phyloP scores from a whole-genome alignment of 2,113 vertebrate species.

The Peucedramus taeniatus region DNA sequence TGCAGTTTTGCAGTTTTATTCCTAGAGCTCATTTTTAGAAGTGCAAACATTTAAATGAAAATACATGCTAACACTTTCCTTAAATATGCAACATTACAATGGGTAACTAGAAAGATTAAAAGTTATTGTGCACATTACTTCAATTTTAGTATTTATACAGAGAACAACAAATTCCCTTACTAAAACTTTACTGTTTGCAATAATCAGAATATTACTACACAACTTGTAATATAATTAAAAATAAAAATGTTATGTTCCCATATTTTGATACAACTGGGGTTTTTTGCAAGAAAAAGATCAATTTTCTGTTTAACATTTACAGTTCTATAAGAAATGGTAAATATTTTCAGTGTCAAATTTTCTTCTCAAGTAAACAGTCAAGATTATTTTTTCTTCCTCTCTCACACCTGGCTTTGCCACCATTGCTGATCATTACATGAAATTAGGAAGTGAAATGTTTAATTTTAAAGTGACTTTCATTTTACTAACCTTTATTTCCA shows the following conservation, averaged over 20 bases:
- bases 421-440: background rate
- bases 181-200: background rate
- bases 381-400: too few relatives aligned
- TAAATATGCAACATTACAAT: background rate
- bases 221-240: background rate
- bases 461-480: background rate
- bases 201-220: background rate
- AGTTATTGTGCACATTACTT: background rate
- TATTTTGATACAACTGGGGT: background rate
- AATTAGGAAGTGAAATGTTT: background rate
- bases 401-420: background rate
- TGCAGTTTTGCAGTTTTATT: background rate
- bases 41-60: background rate
- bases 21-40: background rate
- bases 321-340: background rate
- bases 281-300: background rate
- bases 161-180: background rate
- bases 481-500: background rate
- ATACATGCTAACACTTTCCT: background rate
- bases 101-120: background rate
- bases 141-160: background rate
- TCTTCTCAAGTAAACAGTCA: background rate
- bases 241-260: background rate
- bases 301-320: background rate
- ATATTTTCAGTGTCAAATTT: background rate